Evolutionary conservation across 2,888 invertebrate genomes (phyloP).

Genomic region (Lumbricus terrestris): DNA sequence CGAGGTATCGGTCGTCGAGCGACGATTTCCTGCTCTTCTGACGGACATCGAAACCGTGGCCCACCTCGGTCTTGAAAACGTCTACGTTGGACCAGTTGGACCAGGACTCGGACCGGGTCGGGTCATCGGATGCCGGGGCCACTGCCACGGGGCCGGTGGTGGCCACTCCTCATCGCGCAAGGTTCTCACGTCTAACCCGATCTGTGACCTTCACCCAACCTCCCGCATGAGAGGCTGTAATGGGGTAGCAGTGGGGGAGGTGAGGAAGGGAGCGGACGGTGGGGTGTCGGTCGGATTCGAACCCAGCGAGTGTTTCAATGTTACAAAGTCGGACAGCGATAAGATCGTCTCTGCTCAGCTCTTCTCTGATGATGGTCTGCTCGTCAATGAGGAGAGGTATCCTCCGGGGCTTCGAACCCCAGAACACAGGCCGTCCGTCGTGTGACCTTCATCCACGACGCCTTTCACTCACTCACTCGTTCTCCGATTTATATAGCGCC

Average conservation of each 20-base stretch:
- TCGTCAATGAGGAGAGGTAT: background rate
- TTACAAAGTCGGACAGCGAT: background rate
- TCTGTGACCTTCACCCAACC: slow-evolving; percentile 4
- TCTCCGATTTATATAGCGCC: background rate
- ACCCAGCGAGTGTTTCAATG: background rate
- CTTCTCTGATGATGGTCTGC: background rate
- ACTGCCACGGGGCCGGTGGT: background rate
- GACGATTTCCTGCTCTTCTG: background rate
- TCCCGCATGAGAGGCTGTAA: background rate
- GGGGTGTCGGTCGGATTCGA: background rate
- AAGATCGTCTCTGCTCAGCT: background rate
- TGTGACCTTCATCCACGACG: background rate
- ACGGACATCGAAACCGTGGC: slow-evolving; percentile 65
- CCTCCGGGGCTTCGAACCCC: background rate
- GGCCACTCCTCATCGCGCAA: background rate
- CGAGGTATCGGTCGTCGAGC: background rate
- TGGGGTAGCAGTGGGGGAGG: background rate
- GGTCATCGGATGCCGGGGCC: background rate
- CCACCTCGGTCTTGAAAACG: slow-evolving; percentile 16
- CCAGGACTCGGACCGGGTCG: background rate
- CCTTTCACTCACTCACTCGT: background rate
- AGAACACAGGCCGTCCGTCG: background rate
- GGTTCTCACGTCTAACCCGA: background rate
- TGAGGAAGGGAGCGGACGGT: background rate
- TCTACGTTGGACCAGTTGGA: background rate